Evolutionary conservation across 2,888 invertebrate genomes (phyloP).

Genomic region (Ophion obscuratus): DNA sequence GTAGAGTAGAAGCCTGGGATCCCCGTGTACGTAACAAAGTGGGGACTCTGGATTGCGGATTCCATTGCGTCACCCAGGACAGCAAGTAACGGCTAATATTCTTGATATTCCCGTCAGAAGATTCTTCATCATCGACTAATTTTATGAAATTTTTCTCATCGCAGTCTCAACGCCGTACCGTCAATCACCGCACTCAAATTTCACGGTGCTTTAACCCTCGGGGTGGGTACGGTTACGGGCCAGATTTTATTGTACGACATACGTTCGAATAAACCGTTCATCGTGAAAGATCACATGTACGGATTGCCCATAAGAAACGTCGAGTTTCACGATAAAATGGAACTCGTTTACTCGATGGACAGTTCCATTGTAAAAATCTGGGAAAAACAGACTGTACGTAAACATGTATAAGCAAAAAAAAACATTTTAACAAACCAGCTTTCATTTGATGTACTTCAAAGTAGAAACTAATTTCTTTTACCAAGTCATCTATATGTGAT

Average conservation of each 20-base stretch:
- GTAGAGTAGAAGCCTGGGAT: constrained; percentile 98
- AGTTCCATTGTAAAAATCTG: constrained; percentile 95
- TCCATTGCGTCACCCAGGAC: constrained; percentile 86
- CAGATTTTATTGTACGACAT: constrained; percentile 98
- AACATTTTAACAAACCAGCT: no score
- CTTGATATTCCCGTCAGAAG: not conserved
- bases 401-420: no score
- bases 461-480: no score
- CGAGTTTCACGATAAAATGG: constrained; percentile 92
- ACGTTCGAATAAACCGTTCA: constrained; percentile 93
- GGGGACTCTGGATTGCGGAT: constrained; percentile 93
- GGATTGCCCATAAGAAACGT: constrained; percentile 95
- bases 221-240: constrained; percentile 97
- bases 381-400: constrained; percentile 91
- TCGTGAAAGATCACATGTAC: constrained; percentile 98
- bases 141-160: constrained; percentile 33
- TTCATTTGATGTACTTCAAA: no score
- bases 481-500: no score
- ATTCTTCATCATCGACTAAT: not conserved
- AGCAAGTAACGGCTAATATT: constrained; percentile 83
- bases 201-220: constrained; percentile 91
- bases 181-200: constrained; percentile 92
- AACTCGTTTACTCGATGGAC: constrained; percentile 95
- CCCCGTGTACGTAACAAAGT: constrained; percentile 92
- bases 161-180: constrained; percentile 88